Conservation (phyloP, 1,140 invertebrate genomes). For the Drosophila murphyi region DNA sequence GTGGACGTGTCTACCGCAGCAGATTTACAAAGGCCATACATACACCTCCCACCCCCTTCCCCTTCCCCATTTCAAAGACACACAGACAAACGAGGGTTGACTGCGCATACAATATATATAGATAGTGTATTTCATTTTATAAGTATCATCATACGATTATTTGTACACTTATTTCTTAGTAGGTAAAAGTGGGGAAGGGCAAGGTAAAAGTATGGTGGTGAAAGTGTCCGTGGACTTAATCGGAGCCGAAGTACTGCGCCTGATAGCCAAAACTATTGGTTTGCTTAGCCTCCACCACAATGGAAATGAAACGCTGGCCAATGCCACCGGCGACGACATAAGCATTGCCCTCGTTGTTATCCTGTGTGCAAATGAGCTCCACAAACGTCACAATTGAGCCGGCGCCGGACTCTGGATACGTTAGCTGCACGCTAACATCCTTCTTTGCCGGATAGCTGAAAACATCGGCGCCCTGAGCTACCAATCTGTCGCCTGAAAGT, state of each 20-base stretch:
- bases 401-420: constrained; percentile 64
- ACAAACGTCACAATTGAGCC: constrained; percentile 70
- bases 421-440: constrained; percentile 73
- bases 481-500: constrained; percentile 72
- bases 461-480: constrained; percentile 68
- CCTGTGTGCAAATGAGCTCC: constrained; percentile 72
- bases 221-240: constrained; percentile 21
- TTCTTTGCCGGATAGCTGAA: constrained; percentile 53
- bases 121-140: constrained; percentile 11
- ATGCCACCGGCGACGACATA: constrained; percentile 78
- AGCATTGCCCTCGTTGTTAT: constrained; percentile 64
- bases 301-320: constrained; percentile 74
- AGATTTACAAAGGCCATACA: constrained; percentile 30
- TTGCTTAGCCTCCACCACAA: constrained; percentile 70
- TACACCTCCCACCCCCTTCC: not conserved
- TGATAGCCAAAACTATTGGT: constrained; percentile 72
- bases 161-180: constrained; percentile 29
- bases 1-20: not conserved
- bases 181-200: not conserved
- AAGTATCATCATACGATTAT: constrained; percentile 20
- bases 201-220: not conserved
- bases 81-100: not conserved
- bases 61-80: too few species aligned
- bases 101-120: constrained; percentile 5
- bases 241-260: constrained; percentile 62